Percentiles rank a stretch among this genome's conserved stretches.
phyloP scores from a whole-genome alignment of 2,888 invertebrate species.

The Agapostemon virescens region DNA sequence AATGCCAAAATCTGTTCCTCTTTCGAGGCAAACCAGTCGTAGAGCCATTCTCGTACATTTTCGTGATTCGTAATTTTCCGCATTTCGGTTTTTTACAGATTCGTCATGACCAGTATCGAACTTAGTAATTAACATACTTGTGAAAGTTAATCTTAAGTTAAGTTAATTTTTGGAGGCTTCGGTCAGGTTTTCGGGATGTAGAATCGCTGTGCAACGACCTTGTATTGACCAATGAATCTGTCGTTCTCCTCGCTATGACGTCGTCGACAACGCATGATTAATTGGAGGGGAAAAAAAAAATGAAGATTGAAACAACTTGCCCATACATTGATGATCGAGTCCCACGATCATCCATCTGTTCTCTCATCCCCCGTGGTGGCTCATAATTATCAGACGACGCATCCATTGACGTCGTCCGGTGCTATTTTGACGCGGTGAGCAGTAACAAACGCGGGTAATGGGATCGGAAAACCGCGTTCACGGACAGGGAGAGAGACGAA shows the following conservation, averaged over 20 bases:
- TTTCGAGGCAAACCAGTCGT: no score
- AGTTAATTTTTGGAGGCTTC: no score
- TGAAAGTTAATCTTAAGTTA: no score
- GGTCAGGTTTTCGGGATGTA: no score
- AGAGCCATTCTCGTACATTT: no score
- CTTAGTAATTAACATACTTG: no score
- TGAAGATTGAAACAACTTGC: neutral
- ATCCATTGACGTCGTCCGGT: slow-evolving; percentile 42
- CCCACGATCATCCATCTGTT: slow-evolving; percentile 10
- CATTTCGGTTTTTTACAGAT: no score
- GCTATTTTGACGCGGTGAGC: slow-evolving; percentile 44
- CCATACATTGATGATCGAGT: slow-evolving; percentile 12
- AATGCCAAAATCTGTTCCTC: no score
- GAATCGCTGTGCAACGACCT: no score
- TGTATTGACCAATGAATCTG: neutral
- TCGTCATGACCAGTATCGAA: no score
- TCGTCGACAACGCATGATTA: neutral
- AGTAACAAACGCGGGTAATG: slow-evolving; percentile 62
- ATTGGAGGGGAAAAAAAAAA: neutral
- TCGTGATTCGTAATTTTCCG: no score
- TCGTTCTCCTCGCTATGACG: neutral
- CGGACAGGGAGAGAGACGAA: slow-evolving; percentile 23
- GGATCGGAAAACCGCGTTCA: slow-evolving; percentile 53
- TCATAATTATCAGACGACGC: slow-evolving; percentile 55
- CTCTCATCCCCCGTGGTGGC: neutral